Evolutionary conservation across 2,113 vertebrate genomes (phyloP), one percentile per base, ranked within the genome.

Genomic region (Cebus imitator): DNA sequence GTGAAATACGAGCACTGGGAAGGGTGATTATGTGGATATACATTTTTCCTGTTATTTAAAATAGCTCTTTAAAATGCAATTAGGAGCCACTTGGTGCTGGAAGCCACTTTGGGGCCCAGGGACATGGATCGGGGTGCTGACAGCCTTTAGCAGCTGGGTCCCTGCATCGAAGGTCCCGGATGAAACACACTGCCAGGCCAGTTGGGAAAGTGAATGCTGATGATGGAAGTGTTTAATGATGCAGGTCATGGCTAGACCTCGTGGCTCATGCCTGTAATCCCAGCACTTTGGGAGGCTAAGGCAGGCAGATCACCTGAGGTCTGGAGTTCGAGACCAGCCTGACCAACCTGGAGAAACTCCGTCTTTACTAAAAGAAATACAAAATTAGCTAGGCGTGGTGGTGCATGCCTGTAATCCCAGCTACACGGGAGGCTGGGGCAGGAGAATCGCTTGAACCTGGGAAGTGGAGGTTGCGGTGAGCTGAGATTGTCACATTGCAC

Each of bases 191-290:
- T 0, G 11, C 57, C 35, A 10, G 48, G 37, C 18, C 11, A 12
- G 80, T 88, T 3, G 61, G 21, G 50, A 97, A 96, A 91, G 94
- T 43, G 90, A 96, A 98, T 98, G 98, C 98, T 96, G 97, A 68
- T 87, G 76, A 96, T 81, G 81, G 58, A 89, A 58, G 68, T 2
- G 64, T 43, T 97, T 89, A 98, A 97, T 97, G 96, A 97, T 80
- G 80, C 92, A 30, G 79, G 94, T 6, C 89, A 97, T 97, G 52
- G 52, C 16, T 12, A 5, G 16, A 5, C 52, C 5, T 5, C 14
- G 52, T 52, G 52, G 52, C 52, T 52, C 52, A 52, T 5, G 52
- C 52, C 52, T 52, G 52, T 52, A 52, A 52, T 17, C 52, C 52
- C 52, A 52, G 52, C 52, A 52, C 52, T 52, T 52, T 52, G 52